These are phyloP conservation scores for Parnassius mnemosyne DNA, from an alignment of 2,888 invertebrate genomes.

Conservation along the genomic window DNA sequence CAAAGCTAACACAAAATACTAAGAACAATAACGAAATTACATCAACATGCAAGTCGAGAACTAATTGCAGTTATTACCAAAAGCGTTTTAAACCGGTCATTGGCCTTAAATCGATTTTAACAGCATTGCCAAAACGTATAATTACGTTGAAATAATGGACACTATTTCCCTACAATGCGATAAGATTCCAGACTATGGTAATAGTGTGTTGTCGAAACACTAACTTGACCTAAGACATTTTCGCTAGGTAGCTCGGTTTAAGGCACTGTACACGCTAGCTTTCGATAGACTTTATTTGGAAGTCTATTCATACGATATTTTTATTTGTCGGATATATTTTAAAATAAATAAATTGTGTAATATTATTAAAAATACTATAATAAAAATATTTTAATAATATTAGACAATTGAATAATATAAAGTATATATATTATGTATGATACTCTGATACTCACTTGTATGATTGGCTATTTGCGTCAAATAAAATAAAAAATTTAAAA, in stretches of 20 bases:
- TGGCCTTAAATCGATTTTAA: slow-evolving; percentile 6
- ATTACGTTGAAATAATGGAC: slow-evolving; percentile 19
- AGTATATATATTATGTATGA: too few relatives aligned
- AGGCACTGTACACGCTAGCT: background rate
- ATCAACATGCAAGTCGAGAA: background rate
- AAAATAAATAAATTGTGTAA: too few relatives aligned
- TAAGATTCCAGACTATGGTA: slow-evolving; percentile 22
- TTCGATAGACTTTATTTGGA: too few relatives aligned
- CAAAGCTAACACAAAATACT: too few relatives aligned
- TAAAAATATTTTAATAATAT: too few relatives aligned
- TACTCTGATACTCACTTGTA: too few relatives aligned
- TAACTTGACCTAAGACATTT: slow-evolving; percentile 24
- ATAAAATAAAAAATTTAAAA: too few relatives aligned
- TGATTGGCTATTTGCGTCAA: too few relatives aligned
- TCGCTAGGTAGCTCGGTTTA: background rate
- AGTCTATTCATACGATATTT: too few relatives aligned
- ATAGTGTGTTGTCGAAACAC: slow-evolving; percentile 22
- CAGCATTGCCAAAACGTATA: slow-evolving; percentile 10
- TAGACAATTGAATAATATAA: too few relatives aligned
- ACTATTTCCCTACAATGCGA: slow-evolving; percentile 21
- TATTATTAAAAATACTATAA: too few relatives aligned
- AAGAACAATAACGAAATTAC: background rate
- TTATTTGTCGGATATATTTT: too few relatives aligned
- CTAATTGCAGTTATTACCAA: background rate
- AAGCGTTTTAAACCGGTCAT: slow-evolving; percentile 3